Percentiles rank a stretch among this genome's conserved stretches.
Evolutionary conservation across 2,888 invertebrate species (phyloP).

Genomic region (Tromatobia lineatoria): DNA sequence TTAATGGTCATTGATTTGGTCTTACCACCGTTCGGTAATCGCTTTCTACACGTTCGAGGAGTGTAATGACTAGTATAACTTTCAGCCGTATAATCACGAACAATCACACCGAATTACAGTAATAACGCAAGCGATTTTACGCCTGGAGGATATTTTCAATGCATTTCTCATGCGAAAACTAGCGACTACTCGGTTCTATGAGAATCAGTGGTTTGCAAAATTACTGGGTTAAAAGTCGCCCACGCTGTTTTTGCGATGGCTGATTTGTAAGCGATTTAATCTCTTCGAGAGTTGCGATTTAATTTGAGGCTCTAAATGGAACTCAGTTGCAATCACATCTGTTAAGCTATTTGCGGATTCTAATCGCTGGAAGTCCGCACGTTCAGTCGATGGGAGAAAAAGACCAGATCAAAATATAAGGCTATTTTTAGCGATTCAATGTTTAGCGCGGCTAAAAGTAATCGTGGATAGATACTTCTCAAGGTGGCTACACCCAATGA

Average conservation of each 20-base stretch:
- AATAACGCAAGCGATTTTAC: slow-evolving; percentile 31
- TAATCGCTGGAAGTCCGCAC: not conserved
- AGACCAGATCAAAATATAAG: not conserved
- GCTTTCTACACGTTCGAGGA: slow-evolving; percentile 22
- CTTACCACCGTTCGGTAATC: slow-evolving; percentile 39
- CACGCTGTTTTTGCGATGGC: not conserved
- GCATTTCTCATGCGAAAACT: slow-evolving; percentile 16
- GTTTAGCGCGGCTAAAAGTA: slow-evolving; percentile 1
- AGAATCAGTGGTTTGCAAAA: slow-evolving; percentile 29
- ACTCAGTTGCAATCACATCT: not conserved
- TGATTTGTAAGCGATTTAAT: not conserved
- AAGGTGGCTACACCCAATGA: not conserved
- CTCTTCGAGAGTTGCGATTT: not conserved
- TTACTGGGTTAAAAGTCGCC: slow-evolving; percentile 19
- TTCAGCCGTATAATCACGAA: slow-evolving; percentile 52
- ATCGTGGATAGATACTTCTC: slow-evolving; percentile 1
- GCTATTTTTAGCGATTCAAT: slow-evolving; percentile 2
- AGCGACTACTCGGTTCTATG: not conserved
- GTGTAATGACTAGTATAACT: slow-evolving; percentile 34
- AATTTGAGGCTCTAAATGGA: not conserved
- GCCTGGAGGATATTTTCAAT: slow-evolving; percentile 45
- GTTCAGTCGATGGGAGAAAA: not conserved
- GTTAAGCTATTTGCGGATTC: not conserved
- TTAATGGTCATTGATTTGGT: slow-evolving; percentile 65
- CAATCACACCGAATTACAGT: slow-evolving; percentile 54